phyloP scores from a whole-genome alignment of 2,113 vertebrate species.

The Setophaga coronata region DNA sequence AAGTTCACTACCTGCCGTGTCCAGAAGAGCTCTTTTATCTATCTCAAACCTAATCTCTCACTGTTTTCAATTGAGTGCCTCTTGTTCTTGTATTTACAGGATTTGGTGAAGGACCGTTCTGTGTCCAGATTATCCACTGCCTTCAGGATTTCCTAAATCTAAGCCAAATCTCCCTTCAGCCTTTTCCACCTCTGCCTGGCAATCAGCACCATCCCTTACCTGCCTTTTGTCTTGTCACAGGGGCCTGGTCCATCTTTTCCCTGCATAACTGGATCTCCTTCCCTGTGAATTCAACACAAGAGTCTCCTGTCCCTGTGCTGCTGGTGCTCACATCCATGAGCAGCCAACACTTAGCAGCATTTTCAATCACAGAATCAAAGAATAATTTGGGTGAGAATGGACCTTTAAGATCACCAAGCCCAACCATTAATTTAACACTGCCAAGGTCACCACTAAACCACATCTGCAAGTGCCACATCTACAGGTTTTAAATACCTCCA shows the following conservation, averaged over 20 bases:
- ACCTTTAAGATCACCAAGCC: neutral
- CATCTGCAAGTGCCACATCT: neutral
- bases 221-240: fast-evolving
- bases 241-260: neutral
- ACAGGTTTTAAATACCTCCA: neutral
- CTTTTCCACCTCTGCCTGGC: neutral
- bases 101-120: fast-evolving
- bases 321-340: neutral
- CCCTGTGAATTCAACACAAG: neutral
- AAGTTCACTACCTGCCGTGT: slow-evolving; percentile 2
- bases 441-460: neutral
- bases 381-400: neutral
- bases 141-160: neutral
- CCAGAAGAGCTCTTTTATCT: slow-evolving; percentile 26
- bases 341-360: neutral
- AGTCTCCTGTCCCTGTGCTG: neutral
- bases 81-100: neutral
- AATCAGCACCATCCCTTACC: neutral
- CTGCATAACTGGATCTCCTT: neutral
- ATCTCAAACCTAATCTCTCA: neutral
- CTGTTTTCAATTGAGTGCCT: neutral
- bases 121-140: neutral
- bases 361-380: neutral
- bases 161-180: neutral
- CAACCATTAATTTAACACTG: neutral